phyloP scores from a whole-genome alignment of 2,113 vertebrate species.

The Poicephalus meyeri region DNA sequence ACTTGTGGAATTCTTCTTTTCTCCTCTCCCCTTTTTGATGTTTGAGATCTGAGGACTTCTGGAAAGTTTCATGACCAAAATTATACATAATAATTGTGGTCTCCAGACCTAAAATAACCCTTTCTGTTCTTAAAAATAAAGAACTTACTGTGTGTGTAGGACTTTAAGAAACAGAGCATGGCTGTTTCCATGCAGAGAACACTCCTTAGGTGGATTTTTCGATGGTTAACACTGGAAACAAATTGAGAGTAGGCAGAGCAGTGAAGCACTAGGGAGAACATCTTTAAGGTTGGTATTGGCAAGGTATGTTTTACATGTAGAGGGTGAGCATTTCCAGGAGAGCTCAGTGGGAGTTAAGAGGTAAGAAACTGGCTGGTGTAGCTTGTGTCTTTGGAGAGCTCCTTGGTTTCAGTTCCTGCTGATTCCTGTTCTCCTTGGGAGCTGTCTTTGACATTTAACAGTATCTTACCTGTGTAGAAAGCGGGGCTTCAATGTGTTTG shows the following conservation, averaged over 20 bases:
- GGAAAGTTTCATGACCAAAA: neutral
- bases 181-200: neutral
- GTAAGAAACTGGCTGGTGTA: neutral
- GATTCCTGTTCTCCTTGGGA: neutral
- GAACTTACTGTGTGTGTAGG: neutral
- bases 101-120: neutral
- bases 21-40: neutral
- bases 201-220: neutral
- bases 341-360: neutral
- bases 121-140: neutral
- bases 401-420: neutral
- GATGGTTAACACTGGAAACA: neutral
- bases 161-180: neutral
- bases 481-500: neutral
- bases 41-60: neutral
- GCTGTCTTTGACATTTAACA: neutral
- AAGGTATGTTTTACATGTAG: neutral
- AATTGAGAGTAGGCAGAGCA: neutral
- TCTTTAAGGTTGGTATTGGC: neutral
- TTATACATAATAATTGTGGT: neutral
- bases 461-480: fast-evolving
- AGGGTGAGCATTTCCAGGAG: neutral
- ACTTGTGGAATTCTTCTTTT: neutral
- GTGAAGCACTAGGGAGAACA: neutral
- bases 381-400: neutral